Base-by-base conservation (phyloP, 2,888 invertebrate species). In the Drosophila heteroneura region DNA sequence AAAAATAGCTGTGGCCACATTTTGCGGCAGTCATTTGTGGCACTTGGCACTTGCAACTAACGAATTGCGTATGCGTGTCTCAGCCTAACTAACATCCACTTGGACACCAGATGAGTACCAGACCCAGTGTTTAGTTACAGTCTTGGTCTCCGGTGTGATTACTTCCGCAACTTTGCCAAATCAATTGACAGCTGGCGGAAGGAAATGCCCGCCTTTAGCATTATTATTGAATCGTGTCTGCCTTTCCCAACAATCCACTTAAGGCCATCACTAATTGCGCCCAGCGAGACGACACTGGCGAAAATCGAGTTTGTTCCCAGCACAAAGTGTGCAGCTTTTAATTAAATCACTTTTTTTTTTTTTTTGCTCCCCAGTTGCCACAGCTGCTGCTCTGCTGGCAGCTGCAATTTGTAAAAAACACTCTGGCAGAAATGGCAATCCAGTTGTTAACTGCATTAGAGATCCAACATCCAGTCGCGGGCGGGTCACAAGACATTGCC, bases 1-100 rank as follows among this genome's bases (percentile, higher is more conserved):
- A 70, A 62, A 79, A 79, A 79, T 79, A 79, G 80, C 67, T 73
- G 61, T 66, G 76, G 68, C 71, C 74, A 76, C 72, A 61, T 68
- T 47, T 62, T 65, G 77, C 66, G 60, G 75, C 71, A 70, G 54
- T 65, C 59, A 66, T 59, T 56, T 63, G 82, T 62, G 70, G 53
- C 69, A 52, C 78, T 70, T 64, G 59, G 54, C 52, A 58, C 57
- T 57, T 68, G 73, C 58, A 70, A 60, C 87, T 84, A 82, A 85
- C 87, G 68, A 85, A 81, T 70, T 65, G 85, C 64, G 66, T 76
- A 79, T 87, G 84, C 84, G 82, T 85, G 87, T 79, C 71, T 44
- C 32, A 54, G 70, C 51, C 70, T 70, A 70, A 68, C 53, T 59
- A 69, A 72, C 64, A 69, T 62, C 51, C 68, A 76, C 76, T 74